Evolutionary conservation across 2,888 invertebrate species (phyloP), one percentile per base, ranked within the genome.

Genomic region (Allophyes oxyacanthae): DNA sequence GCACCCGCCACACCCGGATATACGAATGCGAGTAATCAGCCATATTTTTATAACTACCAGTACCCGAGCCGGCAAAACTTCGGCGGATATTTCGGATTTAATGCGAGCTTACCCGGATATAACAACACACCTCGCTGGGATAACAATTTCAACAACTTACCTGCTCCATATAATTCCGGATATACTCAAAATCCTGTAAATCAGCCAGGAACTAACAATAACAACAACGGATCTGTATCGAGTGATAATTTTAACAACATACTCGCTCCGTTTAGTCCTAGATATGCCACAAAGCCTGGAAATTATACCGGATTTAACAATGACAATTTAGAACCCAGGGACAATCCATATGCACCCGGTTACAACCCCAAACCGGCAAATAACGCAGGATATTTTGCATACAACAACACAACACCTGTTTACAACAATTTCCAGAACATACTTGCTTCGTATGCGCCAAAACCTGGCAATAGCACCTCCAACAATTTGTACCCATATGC

Each of bases 41-140:
- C 57, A 1, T 2, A 15, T 3, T 66, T 9, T 10, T 70, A 61
- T 11, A 67, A 61, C 28, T 65, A 70, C 6, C 70, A 73, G 40
- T 50, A 73, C 28, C 60, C 69, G 20, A 49, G 60, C 5, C 44
- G 55, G 30, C 56, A 50, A 6, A 61, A 55, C 11, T 59, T 64
- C 40, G 59, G 51, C 7, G 53, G 52, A 14, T 63, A 53, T 53
- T 41, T 20, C 11, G 57, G 58, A 25, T n/a, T 38, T 10, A 34
- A 13, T 0, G 5, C 32, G 0, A 45, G n/a, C 13, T 33, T 2
- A 28, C 6, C 40, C 15, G 28, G 20, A 6, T 34, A 26, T 45
- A 40, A 38, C n/a, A 25, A 9, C 1, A 0, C n/a, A 14, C 20
- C 40, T 5, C 13, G 25, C 6, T n/a, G 5, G 26, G 34, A 30